Evolutionary conservation across 2,797 vertebrate species (phyloP).

Genomic region (Catamblyrhynchus diadema): DNA sequence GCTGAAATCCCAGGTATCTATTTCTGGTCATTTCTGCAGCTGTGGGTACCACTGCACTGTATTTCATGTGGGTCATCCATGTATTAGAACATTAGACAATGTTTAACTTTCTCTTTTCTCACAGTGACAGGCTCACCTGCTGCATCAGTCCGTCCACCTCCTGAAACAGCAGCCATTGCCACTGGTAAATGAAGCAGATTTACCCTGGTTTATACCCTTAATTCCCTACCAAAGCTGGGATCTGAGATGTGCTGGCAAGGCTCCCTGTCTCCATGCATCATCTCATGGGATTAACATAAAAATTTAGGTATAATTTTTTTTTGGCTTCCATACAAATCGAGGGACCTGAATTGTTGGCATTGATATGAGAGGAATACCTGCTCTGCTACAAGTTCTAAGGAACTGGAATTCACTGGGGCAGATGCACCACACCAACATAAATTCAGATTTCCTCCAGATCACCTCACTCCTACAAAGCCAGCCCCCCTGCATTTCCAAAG

Average conservation of each 20-base stretch:
- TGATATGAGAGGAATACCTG: not conserved
- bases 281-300: not conserved
- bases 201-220: not conserved
- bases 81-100: not conserved
- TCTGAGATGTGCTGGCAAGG: not conserved
- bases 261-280: not conserved
- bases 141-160: not conserved
- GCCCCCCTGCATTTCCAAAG: not conserved
- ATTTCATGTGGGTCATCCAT: not conserved
- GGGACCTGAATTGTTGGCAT: not conserved
- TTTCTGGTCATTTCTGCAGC: not conserved
- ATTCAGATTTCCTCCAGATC: not conserved
- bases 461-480: not conserved
- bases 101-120: not conserved
- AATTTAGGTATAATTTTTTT: not conserved
- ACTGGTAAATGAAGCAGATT: not conserved
- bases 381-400: not conserved
- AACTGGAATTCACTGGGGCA: not conserved
- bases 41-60: rapidly evolving
- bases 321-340: not conserved
- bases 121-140: rapidly evolving
- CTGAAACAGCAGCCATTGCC: not conserved
- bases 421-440: not conserved
- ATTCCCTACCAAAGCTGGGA: not conserved
- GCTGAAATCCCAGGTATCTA: not conserved